These are phyloP conservation scores for Apodemia hepburni DNA, from an alignment of 2,888 invertebrate genomes.

Conservation along the genomic window DNA sequence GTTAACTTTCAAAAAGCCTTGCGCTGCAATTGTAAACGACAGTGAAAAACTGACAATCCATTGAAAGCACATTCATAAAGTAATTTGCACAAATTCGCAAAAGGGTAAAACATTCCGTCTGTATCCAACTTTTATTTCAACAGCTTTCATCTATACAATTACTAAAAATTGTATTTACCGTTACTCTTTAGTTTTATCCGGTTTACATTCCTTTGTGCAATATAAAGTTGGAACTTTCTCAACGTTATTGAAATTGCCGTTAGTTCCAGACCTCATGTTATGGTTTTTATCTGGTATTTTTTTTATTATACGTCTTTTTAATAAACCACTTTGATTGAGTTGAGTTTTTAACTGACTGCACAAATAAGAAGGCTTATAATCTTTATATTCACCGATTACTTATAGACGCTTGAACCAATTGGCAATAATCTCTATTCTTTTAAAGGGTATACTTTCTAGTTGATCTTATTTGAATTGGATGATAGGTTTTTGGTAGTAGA, in stretches of 20 bases:
- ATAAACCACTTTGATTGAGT: too few relatives aligned
- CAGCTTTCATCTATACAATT: conserved; percentile 49
- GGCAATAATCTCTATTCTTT: too few relatives aligned
- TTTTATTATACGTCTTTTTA: too few relatives aligned
- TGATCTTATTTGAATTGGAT: too few relatives aligned
- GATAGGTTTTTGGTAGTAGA: too few relatives aligned
- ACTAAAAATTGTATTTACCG: conserved; percentile 40
- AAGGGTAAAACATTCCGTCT: conserved; percentile 59
- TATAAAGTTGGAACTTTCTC: neutral
- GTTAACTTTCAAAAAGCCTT: conserved; percentile 41
- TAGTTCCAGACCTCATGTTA: neutral
- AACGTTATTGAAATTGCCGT: neutral
- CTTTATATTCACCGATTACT: too few relatives aligned
- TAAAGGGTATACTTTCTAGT: too few relatives aligned
- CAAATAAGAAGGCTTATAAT: too few relatives aligned
- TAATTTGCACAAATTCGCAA: conserved; percentile 78
- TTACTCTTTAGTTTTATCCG: conserved; percentile 37
- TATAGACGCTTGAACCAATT: too few relatives aligned
- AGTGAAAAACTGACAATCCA: conserved; percentile 49
- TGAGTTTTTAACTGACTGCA: too few relatives aligned
- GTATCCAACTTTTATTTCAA: conserved; percentile 56
- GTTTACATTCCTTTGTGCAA: neutral
- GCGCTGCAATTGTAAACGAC: conserved; percentile 58
- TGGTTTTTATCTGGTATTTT: too few relatives aligned
- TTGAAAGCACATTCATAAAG: conserved; percentile 67